Evolutionary conservation across 2,797 vertebrate genomes (phyloP).

Genomic region (Gastrophryne carolinensis): DNA sequence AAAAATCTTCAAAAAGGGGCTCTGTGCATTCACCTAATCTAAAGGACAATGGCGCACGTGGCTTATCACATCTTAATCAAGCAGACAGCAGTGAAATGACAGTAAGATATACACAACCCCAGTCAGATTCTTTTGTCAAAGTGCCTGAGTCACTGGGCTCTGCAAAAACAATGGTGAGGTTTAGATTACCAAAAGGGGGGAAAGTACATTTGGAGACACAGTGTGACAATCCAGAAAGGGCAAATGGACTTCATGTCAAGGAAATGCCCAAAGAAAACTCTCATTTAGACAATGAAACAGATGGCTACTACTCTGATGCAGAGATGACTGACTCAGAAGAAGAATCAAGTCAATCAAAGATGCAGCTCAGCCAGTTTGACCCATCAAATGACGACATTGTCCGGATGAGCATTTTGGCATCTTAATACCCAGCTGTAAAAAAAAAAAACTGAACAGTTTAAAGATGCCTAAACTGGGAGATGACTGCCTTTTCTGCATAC

Average conservation of each 20-base stretch:
- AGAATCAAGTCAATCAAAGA: slow-evolving; percentile 67
- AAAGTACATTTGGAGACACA: slow-evolving; percentile 70
- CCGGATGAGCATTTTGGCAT: slow-evolving; percentile 89
- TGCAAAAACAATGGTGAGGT: slow-evolving; percentile 71
- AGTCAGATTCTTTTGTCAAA: slow-evolving; percentile 68
- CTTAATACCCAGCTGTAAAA: slow-evolving; percentile 68
- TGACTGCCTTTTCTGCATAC: slow-evolving; percentile 72
- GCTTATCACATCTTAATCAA: slow-evolving; percentile 66
- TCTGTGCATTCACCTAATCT: slow-evolving; percentile 74
- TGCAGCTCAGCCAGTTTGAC: slow-evolving; percentile 79
- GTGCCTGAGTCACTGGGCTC: slow-evolving; percentile 71
- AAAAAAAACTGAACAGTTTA: background rate
- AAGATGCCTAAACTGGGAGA: slow-evolving; percentile 62
- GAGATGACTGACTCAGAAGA: slow-evolving; percentile 89
- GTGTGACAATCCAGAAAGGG: slow-evolving; percentile 58
- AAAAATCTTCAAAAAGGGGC: slow-evolving; percentile 68
- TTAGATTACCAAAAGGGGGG: slow-evolving; percentile 77
- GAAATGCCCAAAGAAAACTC: slow-evolving; percentile 66
- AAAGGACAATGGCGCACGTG: slow-evolving; percentile 78
- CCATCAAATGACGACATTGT: slow-evolving; percentile 86
- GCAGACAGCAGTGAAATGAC: slow-evolving; percentile 61
- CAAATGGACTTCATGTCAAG: slow-evolving; percentile 56
- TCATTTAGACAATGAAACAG: slow-evolving; percentile 78
- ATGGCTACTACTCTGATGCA: slow-evolving; percentile 89
- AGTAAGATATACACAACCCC: slow-evolving; percentile 54